These are phyloP conservation scores for Hydrochoerus hydrochaeris DNA, from an alignment of 2,113 vertebrate genomes.

Conservation along the genomic window DNA sequence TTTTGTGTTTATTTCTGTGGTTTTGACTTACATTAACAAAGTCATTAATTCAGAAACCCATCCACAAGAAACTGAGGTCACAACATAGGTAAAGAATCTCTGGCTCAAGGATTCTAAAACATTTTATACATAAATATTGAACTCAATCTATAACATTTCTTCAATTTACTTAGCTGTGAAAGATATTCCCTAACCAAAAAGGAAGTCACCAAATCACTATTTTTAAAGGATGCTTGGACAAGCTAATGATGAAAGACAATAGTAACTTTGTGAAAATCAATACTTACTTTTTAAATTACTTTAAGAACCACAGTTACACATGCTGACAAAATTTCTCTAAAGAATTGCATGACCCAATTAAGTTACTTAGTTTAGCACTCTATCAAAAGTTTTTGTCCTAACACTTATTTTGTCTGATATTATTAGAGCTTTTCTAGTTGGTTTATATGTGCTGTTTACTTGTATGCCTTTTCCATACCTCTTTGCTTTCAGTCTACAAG, in stretches of 20 bases:
- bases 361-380: not conserved
- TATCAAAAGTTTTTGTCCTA: not conserved
- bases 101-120: not conserved
- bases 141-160: not conserved
- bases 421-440: not conserved
- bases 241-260: not conserved
- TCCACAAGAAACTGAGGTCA: not conserved
- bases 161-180: not conserved
- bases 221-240: not conserved
- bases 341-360: not conserved
- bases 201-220: not conserved
- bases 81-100: conserved; percentile 4
- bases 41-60: not conserved
- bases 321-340: not conserved
- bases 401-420: not conserved
- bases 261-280: not conserved
- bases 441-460: not conserved
- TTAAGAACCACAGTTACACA: not conserved
- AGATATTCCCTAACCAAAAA: not conserved
- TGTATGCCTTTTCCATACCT: not conserved
- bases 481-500: not conserved
- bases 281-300: not conserved
- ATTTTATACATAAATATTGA: not conserved
- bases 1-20: conserved; percentile 2
- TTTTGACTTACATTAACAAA: not conserved